Percentiles rank a stretch among this genome's conserved stretches.
These are phyloP conservation scores for Phasianus colchicus DNA, from an alignment of 2,113 vertebrate species.

Conservation along the genomic window DNA sequence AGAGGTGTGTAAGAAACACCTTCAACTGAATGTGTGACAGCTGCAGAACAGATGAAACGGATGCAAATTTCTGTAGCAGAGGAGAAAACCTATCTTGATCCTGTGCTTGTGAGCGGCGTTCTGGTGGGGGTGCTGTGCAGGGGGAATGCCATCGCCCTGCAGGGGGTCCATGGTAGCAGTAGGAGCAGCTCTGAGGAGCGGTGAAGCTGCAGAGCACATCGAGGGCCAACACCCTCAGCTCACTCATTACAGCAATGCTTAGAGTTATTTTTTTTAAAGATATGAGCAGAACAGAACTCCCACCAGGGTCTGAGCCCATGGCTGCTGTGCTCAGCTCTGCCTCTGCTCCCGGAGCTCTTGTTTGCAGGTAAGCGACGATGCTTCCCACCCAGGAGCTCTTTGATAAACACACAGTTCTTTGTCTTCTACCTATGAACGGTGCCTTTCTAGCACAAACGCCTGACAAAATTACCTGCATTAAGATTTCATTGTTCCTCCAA, in stretches of 20 bases:
- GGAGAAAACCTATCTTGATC: background rate
- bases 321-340: background rate
- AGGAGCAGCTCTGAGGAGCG: constrained; percentile 66
- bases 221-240: constrained; percentile 4
- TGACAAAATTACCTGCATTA: background rate
- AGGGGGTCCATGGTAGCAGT: constrained; percentile 46
- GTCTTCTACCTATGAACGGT: background rate
- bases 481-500: background rate
- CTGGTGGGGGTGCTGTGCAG: constrained; percentile 9
- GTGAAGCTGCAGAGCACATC: constrained; percentile 56
- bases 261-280: background rate
- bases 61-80: background rate
- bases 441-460: background rate
- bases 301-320: background rate
- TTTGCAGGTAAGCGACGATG: background rate
- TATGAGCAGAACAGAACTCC: background rate
- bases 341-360: background rate
- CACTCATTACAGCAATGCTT: background rate
- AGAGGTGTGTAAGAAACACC: background rate
- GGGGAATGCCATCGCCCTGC: constrained; percentile 46
- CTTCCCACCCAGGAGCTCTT: background rate
- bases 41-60: background rate
- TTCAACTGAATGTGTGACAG: background rate
- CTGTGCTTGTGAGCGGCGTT: background rate
- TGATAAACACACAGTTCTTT: background rate